A percentile compares a stretch with the other conserved stretches of the same genome.
phyloP scores from a whole-genome alignment of 2,797 vertebrate genomes.

The Macropodus opercularis region DNA sequence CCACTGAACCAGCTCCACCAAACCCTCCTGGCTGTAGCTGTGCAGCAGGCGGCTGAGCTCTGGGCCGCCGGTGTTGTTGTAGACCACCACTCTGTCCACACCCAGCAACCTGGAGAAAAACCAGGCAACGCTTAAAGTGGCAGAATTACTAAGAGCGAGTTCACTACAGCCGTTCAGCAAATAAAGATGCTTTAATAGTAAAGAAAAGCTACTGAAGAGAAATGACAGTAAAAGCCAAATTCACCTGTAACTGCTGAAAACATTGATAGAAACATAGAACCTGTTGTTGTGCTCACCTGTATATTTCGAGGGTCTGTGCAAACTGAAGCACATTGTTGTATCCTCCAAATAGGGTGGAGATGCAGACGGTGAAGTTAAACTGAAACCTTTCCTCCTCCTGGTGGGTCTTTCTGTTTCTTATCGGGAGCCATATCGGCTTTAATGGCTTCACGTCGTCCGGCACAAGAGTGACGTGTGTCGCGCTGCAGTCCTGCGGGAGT shows the following conservation, averaged over 20 bases:
- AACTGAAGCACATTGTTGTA: slow-evolving; percentile 78
- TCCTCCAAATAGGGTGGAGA: slow-evolving; percentile 67
- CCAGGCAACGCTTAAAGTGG: too few relatives aligned
- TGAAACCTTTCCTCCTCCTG: background rate
- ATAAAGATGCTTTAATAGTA: too few relatives aligned
- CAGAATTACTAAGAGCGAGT: too few relatives aligned
- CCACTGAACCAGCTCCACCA: slow-evolving; percentile 74
- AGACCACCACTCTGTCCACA: slow-evolving; percentile 69
- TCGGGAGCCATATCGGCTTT: slow-evolving; percentile 43
- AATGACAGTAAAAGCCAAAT: too few relatives aligned
- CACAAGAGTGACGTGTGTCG: slow-evolving; percentile 42
- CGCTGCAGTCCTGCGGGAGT: slow-evolving; percentile 45
- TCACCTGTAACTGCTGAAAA: too few relatives aligned
- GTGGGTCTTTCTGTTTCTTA: slow-evolving; percentile 46
- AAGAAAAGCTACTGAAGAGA: too few relatives aligned
- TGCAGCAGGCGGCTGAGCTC: too few relatives aligned
- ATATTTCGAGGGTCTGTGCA: slow-evolving; percentile 77
- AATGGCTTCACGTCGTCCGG: accelerated
- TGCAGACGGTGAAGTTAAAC: slow-evolving; percentile 70
- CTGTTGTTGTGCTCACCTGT: slow-evolving; percentile 53
- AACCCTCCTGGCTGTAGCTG: too few relatives aligned
- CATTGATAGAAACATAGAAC: too few relatives aligned
- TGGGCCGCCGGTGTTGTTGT: slow-evolving; percentile 74
- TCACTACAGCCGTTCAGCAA: too few relatives aligned
- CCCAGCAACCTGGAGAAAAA: slow-evolving; percentile 61